These are phyloP conservation scores for Pristionchus fissidentatus DNA, from an alignment of 2,888 invertebrate genomes.

Conservation along the genomic window DNA sequence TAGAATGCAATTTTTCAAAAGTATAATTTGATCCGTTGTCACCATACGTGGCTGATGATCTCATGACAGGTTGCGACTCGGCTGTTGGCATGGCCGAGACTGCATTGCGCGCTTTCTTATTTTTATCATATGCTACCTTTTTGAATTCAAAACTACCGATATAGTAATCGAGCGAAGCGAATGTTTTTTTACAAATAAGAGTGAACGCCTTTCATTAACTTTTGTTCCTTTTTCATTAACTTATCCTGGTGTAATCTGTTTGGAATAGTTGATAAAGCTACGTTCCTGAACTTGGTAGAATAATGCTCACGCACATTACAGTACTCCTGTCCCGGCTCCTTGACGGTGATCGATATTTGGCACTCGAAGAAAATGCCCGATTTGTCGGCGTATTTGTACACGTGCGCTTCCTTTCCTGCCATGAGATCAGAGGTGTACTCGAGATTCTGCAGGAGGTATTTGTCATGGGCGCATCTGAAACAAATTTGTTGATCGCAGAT, in stretches of 20 bases:
- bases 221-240: too few relatives aligned
- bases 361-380: constrained; percentile 74
- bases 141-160: too few relatives aligned
- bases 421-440: constrained; percentile 73
- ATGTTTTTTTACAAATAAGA: too few relatives aligned
- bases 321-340: constrained; percentile 70
- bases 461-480: constrained; percentile 72
- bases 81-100: too few relatives aligned
- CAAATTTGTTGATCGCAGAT: background rate
- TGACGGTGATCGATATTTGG: constrained; percentile 71
- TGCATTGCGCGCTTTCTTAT: too few relatives aligned
- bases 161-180: too few relatives aligned
- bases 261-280: too few relatives aligned
- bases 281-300: too few relatives aligned
- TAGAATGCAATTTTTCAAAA: background rate
- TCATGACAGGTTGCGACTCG: background rate
- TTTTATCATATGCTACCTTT: too few relatives aligned
- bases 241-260: too few relatives aligned
- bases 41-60: background rate
- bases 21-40: background rate
- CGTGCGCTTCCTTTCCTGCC: constrained; percentile 74
- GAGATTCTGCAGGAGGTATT: constrained; percentile 72
- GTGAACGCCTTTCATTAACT: too few relatives aligned
- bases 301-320: constrained; percentile 64
- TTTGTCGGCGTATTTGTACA: constrained; percentile 74